Conservation (phyloP, 2,113 vertebrate species). For the Acinonyx jubatus region DNA sequence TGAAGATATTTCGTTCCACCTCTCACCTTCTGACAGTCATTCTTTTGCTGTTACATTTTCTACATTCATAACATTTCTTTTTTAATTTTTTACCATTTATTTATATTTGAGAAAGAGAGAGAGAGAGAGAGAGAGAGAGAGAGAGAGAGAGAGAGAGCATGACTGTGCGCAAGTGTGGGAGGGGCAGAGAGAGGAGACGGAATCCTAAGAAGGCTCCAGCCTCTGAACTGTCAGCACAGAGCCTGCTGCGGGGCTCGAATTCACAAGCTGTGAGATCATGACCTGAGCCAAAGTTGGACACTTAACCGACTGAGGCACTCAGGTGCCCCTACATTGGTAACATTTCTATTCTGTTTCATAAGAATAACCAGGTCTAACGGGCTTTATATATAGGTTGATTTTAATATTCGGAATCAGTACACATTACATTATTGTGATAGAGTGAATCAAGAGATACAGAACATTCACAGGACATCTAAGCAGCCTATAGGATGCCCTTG, state of each 20-base stretch:
- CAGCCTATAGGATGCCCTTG: neutral
- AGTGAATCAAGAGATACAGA: neutral
- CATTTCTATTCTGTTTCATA: conserved; percentile 1
- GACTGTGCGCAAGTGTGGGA: too few relatives aligned
- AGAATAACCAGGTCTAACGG: neutral
- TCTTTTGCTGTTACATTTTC: neutral
- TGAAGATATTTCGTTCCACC: neutral
- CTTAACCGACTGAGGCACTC: too few relatives aligned
- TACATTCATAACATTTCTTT: neutral
- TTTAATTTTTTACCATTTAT: too few relatives aligned
- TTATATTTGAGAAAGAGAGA: too few relatives aligned
- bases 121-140: too few relatives aligned
- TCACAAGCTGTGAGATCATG: too few relatives aligned
- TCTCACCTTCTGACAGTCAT: neutral
- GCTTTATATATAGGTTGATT: neutral
- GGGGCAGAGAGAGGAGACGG: too few relatives aligned
- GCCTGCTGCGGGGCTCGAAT: too few relatives aligned
- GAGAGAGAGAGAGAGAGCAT: rapidly evolving
- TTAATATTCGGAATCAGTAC: neutral
- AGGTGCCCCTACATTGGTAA: neutral
- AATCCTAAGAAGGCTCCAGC: too few relatives aligned
- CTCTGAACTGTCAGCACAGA: too few relatives aligned
- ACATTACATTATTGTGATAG: neutral
- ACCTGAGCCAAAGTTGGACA: too few relatives aligned
- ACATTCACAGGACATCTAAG: neutral